Evolutionary conservation across 2,113 vertebrate genomes (phyloP), one percentile per base, ranked within the genome.

Genomic region (Chaenocephalus aceratus): DNA sequence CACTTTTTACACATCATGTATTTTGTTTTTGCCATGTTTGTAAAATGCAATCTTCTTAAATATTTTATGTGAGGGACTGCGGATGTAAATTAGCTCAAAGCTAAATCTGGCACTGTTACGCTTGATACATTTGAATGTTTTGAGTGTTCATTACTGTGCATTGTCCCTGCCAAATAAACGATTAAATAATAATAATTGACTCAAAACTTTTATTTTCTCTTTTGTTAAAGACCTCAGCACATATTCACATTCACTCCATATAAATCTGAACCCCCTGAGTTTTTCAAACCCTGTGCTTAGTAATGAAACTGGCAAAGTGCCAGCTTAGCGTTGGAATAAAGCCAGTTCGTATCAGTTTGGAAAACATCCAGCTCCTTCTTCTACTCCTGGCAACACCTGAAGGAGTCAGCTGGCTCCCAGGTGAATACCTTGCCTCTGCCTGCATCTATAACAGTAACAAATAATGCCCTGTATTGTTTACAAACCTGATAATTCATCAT

Each of bases 241-340:
- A 54, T 57, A 41, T 62, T 63, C 53, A 64, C 54, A 63, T 79
- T 16, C 59, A 57, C 16, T 46, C 14, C 16, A 26, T 56, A 18
- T 48, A 57, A 58, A 46, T 69, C 61, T 34, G 48, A 80, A 36
- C 7, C 41, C 49, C n/a, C n/a, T 21, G 30, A 78, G n/a, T 41
- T 13, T 44, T 34, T 77, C 34, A 57, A 44, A 61, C 51, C 36
- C 62, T 16, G 14, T 72, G 44, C 46, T 84, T 62, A 41, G 61
- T 76, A 74, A 68, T 84, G 70, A 63, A 75, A 70, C 65, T 56
- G 52, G 34, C 61, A 49, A 72, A n/a, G 52, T 63, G 66, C 26
- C 26, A 26, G 26, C 26, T 72, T 13, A 73, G 61, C 14, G 1
- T 60, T 2, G 52, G 23, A 71, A 6, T 21, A 13, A 41, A 72